Percentiles rank a stretch among this genome's conserved stretches.
These are phyloP conservation scores for Pedionomus torquatus DNA, from an alignment of 2,113 vertebrate genomes.

Conservation along the genomic window DNA sequence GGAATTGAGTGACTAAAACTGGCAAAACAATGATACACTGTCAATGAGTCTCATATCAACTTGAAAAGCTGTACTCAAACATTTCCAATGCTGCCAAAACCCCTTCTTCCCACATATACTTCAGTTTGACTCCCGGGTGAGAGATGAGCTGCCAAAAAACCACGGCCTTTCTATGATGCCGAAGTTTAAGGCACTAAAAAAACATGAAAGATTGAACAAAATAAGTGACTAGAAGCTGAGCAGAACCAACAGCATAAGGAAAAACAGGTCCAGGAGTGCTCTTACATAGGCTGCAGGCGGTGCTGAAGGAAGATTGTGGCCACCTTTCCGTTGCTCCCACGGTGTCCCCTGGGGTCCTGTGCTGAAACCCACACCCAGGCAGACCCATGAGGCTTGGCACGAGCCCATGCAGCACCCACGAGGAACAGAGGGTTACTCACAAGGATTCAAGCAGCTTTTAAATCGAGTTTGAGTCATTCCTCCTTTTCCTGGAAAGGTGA, in stretches of 20 bases:
- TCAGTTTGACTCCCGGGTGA: not conserved
- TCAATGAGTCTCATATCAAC: not conserved
- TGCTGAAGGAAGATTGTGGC: not conserved
- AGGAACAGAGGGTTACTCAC: not conserved
- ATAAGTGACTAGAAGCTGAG: not conserved
- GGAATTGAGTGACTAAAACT: not conserved
- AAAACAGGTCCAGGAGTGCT: not conserved
- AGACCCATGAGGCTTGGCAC: not conserved
- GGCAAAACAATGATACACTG: not conserved
- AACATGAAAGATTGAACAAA: not conserved
- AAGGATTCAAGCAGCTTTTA: not conserved
- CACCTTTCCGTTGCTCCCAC: not conserved
- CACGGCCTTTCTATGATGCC: not conserved
- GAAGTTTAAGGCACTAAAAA: not conserved
- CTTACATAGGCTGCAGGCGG: rapidly evolving
- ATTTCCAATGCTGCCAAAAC: not conserved
- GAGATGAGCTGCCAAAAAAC: not conserved
- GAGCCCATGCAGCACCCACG: rapidly evolving
- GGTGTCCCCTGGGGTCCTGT: not conserved
- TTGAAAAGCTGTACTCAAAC: not conserved
- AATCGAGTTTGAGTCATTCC: not conserved
- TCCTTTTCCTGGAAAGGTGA: not conserved
- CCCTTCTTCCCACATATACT: not conserved
- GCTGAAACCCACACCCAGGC: not conserved
- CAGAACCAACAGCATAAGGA: not conserved